Percentiles rank a stretch among this genome's conserved stretches.
phyloP scores from a whole-genome alignment of 1,140 invertebrate genomes.

The Marisa cornuarietis region DNA sequence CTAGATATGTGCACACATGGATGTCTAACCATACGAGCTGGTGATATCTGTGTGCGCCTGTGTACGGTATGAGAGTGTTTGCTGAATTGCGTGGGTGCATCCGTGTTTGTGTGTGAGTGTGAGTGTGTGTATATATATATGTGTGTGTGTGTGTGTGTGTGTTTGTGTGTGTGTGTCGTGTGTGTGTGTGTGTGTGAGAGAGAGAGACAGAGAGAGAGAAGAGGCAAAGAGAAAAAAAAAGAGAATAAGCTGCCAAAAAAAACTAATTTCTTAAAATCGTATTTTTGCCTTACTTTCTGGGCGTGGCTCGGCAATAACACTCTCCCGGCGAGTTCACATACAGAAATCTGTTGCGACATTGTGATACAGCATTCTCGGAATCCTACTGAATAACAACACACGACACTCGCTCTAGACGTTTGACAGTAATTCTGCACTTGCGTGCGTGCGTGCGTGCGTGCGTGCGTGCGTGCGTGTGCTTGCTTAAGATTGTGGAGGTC shows the following conservation, averaged over 20 bases:
- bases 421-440: not conserved
- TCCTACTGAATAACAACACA: no score
- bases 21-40: not conserved
- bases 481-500: not conserved
- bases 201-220: no score
- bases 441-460: not conserved
- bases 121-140: conserved; percentile 4
- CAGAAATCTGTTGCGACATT: no score
- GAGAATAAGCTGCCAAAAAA: no score
- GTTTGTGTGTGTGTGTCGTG: conserved; percentile 3
- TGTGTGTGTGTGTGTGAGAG: not conserved
- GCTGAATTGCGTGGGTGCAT: not conserved
- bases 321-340: no score
- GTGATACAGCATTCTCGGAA: no score
- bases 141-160: conserved; percentile 5
- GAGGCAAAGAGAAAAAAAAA: no score
- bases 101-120: not conserved
- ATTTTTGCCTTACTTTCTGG: no score
- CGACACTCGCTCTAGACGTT: not conserved
- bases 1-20: not conserved
- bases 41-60: not conserved
- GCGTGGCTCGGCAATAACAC: no score
- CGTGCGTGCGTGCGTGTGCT: not conserved
- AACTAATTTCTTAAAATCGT: no score
- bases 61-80: not conserved